Percentiles rank a stretch among this genome's conserved stretches.
Evolutionary conservation across 1,140 invertebrate species (phyloP).

Genomic region (Chelonus insularis): DNA sequence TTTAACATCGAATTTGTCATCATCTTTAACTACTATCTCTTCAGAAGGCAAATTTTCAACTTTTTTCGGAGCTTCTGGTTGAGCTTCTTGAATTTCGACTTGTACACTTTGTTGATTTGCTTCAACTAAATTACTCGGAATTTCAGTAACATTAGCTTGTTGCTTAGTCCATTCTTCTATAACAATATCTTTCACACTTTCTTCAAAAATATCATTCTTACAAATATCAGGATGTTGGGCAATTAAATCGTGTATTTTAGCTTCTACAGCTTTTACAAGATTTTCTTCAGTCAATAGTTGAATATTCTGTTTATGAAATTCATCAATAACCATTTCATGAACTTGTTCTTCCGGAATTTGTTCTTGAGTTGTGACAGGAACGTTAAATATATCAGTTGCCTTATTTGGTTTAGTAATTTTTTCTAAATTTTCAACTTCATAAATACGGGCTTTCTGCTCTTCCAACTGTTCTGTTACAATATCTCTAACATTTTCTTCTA

Average conservation of each 20-base stretch:
- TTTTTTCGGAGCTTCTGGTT: conserved; percentile 10
- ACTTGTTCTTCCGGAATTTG: conserved; percentile 17
- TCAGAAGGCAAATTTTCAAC: conserved; percentile 14
- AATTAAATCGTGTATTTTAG: conserved; percentile 6
- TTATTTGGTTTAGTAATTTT: conserved; percentile 28
- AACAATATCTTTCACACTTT: conserved; percentile 19
- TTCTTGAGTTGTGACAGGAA: neutral
- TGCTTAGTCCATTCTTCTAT: conserved; percentile 1
- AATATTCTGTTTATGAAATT: conserved; percentile 13
- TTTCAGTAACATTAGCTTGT: conserved; percentile 26
- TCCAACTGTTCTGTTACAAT: conserved; percentile 7
- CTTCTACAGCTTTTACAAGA: conserved; percentile 6
- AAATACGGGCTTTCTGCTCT: conserved; percentile 2
- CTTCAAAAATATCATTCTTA: conserved; percentile 8
- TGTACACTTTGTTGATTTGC: conserved; percentile 14
- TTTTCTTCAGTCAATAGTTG: neutral
- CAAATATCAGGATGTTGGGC: conserved; percentile 10
- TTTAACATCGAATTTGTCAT: too few relatives aligned
- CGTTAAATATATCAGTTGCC: conserved; percentile 4
- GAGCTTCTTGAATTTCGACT: neutral
- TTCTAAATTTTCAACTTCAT: conserved; percentile 24
- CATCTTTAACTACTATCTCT: conserved; percentile 19
- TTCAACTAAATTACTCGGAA: conserved; percentile 25
- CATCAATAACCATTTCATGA: conserved; percentile 8
- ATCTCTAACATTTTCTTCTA: conserved; percentile 16